A percentile compares a stretch with the other conserved stretches of the same genome.
These are phyloP conservation scores for Danionella cerebrum DNA, from an alignment of 2,113 vertebrate species.

Conservation along the genomic window DNA sequence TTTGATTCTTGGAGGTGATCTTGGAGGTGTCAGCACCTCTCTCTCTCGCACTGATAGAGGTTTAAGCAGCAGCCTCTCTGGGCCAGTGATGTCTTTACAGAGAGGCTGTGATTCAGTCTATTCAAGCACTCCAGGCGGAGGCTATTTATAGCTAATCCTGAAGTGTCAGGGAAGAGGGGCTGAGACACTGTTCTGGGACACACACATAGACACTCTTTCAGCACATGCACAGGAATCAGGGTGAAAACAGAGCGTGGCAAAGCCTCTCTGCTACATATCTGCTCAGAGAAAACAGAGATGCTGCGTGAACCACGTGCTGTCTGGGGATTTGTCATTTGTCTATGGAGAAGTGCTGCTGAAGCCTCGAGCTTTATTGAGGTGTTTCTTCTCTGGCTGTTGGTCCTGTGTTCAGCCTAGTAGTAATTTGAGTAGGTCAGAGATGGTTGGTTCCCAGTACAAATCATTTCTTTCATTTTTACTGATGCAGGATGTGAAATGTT, in stretches of 20 bases:
- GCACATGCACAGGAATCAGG: background rate
- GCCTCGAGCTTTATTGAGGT: background rate
- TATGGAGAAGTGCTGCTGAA: background rate
- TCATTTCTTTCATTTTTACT: too few relatives aligned
- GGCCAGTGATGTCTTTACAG: slow-evolving; percentile 1
- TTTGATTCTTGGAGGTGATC: too few relatives aligned
- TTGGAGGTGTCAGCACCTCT: too few relatives aligned
- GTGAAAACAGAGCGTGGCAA: background rate
- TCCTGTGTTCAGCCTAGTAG: too few relatives aligned
- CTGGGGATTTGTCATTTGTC: background rate
- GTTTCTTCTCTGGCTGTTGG: too few relatives aligned
- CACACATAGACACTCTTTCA: background rate
- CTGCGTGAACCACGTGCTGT: background rate
- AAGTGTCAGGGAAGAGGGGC: slow-evolving; percentile 8
- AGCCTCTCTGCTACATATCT: background rate
- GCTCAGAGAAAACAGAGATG: background rate
- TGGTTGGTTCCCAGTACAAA: too few relatives aligned
- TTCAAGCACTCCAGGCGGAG: slow-evolving; percentile 16
- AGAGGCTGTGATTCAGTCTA: slow-evolving; percentile 11
- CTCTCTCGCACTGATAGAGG: background rate
- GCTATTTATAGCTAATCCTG: slow-evolving; percentile 41
- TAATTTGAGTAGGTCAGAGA: too few relatives aligned
- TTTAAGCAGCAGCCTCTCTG: slow-evolving; percentile 15
- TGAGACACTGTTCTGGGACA: background rate
- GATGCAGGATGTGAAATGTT: too few relatives aligned